Conservation (phyloP, 1,140 invertebrate species). For the Physella acuta region DNA sequence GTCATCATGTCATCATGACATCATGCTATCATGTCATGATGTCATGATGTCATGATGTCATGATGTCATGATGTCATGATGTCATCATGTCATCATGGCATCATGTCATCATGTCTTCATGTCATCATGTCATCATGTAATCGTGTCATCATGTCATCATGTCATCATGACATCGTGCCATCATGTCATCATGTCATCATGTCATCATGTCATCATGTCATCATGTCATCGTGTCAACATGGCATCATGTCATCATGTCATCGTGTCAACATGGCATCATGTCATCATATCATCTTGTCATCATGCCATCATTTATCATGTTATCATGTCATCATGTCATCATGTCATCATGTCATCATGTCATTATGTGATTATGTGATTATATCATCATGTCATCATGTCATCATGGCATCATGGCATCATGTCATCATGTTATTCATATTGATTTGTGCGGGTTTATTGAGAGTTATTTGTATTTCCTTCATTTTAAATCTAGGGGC, state of each 20-base stretch:
- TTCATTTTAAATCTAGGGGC: too few relatives aligned
- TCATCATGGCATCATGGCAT: too few relatives aligned
- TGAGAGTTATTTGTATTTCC: too few relatives aligned
- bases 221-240: neutral
- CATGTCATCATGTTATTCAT: too few relatives aligned
- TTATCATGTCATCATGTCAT: neutral
- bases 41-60: neutral
- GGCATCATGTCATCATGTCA: neutral
- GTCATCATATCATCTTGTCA: neutral
- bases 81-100: neutral
- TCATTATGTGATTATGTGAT: too few relatives aligned
- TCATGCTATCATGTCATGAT: neutral
- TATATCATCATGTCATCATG: too few relatives aligned
- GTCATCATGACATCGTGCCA: neutral
- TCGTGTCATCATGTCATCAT: neutral
- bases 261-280: neutral
- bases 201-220: neutral
- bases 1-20: neutral
- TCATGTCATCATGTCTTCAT: neutral
- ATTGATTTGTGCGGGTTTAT: too few relatives aligned
- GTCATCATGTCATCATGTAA: neutral
- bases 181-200: neutral
- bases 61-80: neutral
- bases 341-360: neutral
- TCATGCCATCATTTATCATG: too few relatives aligned